A percentile compares a stretch with the other conserved stretches of the same genome.
Evolutionary conservation across 2,113 vertebrate species (phyloP).

Genomic region (Ptychochromis oligacanthus): DNA sequence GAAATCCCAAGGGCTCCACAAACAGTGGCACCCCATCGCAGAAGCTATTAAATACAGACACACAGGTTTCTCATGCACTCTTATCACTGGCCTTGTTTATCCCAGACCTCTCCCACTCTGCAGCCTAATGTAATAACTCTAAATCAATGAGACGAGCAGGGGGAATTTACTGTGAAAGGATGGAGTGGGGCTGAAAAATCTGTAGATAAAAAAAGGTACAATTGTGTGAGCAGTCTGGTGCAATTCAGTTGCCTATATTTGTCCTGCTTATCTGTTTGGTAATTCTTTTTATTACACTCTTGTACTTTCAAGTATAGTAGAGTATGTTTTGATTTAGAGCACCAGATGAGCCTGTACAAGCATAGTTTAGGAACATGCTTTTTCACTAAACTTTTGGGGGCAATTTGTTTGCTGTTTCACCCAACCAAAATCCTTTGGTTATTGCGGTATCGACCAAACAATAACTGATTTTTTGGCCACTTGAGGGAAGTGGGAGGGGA

Average conservation of each 20-base stretch:
- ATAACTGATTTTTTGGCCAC: neutral
- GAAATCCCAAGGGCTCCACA: slow-evolving; percentile 68
- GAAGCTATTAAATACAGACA: slow-evolving; percentile 74
- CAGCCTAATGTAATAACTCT: slow-evolving; percentile 72
- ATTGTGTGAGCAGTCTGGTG: neutral
- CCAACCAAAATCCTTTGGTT: neutral
- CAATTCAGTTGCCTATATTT: neutral
- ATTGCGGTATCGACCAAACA: neutral
- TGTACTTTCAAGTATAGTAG: neutral
- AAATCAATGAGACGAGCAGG: slow-evolving; percentile 74
- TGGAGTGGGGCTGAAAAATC: slow-evolving; percentile 22
- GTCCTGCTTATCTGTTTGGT: slow-evolving; percentile 13
- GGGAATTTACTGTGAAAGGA: slow-evolving; percentile 58
- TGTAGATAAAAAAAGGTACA: slow-evolving; percentile 41
- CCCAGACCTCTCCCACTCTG: slow-evolving; percentile 63
- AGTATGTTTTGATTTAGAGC: slow-evolving; percentile 5
- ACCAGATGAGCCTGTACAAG: neutral
- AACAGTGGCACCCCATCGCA: slow-evolving; percentile 58
- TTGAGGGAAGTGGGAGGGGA: neutral
- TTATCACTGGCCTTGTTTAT: slow-evolving; percentile 77
- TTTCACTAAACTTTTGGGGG: neutral
- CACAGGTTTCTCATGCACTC: slow-evolving; percentile 67
- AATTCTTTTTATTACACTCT: slow-evolving; percentile 9
- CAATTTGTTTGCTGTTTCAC: neutral
- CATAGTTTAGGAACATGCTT: neutral